Evolutionary conservation across 2,113 vertebrate genomes (phyloP), one percentile per base, ranked within the genome.

Genomic region (Platycercus adscitus): DNA sequence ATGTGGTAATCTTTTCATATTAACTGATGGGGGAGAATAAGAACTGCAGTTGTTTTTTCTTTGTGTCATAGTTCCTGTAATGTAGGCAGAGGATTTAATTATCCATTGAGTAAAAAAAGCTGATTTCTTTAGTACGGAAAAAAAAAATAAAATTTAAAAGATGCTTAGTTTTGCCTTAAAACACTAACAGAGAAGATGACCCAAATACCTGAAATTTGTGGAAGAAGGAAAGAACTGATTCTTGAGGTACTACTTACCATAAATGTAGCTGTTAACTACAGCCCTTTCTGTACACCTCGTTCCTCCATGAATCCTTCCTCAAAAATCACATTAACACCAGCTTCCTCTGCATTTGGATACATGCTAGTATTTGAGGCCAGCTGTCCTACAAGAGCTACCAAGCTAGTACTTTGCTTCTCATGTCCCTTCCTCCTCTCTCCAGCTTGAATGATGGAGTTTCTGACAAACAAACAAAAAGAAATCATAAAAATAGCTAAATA

Each of bases 321-420:
- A 28, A 46, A 46, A 21, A 6, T 7, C 31, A 14, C 31, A 6
- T 16, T 18, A 15, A 9, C 23, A 13, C 17, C 46, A 29, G 58
- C 17, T 65, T n/a, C 19, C 29, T 52, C 55, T 17, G 14, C 15
- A 2, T 8, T 31, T 17, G 6, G 61, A 2, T 2, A 13, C 0
- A 3, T 10, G 37, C 28, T 17, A 1, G 9, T 8, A 7, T 29
- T 12, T 33, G 43, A 28, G 49, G 55, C 7, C 26, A 31, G 44
- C 21, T 58, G 4, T 46, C 21, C 26, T 46, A 20, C 12, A 23
- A 28, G 15, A 25, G 3, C 7, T 37, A 17, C 19, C 26, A 49
- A 31, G 21, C 19, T 5, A 6, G 37, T 31, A 9, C 10, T 46
- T 29, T 50, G 24, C 17, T 58, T 52, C 71, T 66, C 23, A 2